phyloP scores from a whole-genome alignment of 1,140 invertebrate genomes.

The Lepidotrigona ventralis region DNA sequence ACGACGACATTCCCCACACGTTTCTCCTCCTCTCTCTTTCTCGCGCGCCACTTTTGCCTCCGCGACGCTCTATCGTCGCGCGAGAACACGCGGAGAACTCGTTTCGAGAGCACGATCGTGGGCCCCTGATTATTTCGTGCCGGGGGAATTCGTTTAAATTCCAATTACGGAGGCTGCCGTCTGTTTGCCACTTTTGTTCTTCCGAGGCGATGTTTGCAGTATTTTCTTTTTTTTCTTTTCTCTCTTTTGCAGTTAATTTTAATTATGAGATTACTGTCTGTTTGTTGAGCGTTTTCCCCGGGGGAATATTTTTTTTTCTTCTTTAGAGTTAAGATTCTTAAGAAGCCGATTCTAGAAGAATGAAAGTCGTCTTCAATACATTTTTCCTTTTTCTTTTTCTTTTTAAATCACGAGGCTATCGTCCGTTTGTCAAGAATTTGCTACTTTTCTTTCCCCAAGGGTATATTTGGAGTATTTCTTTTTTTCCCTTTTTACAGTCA shows the following conservation, averaged over 20 bases:
- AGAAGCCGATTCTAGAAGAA: background rate
- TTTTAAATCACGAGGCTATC: background rate
- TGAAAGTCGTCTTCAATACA: too few species aligned
- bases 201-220: too few species aligned
- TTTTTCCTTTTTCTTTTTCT: background rate
- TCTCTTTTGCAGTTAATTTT: background rate
- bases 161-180: background rate
- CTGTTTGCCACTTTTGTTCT: background rate
- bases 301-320: background rate
- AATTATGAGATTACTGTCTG: background rate
- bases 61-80: background rate
- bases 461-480: too few species aligned
- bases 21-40: background rate
- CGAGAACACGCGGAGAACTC: background rate
- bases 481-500: too few species aligned
- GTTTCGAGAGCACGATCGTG: slow-evolving; percentile 5
- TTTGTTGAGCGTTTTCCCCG: too few species aligned
- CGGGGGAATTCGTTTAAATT: background rate
- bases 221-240: too few species aligned
- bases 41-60: too few species aligned
- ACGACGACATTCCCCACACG: background rate
- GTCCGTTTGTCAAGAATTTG: background rate
- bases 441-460: background rate
- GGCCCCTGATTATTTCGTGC: background rate
- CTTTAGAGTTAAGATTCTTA: background rate